A percentile compares a stretch with the other conserved stretches of the same genome.
Evolutionary conservation across 2,797 vertebrate genomes (phyloP).

Genomic region (Hirundo rustica): DNA sequence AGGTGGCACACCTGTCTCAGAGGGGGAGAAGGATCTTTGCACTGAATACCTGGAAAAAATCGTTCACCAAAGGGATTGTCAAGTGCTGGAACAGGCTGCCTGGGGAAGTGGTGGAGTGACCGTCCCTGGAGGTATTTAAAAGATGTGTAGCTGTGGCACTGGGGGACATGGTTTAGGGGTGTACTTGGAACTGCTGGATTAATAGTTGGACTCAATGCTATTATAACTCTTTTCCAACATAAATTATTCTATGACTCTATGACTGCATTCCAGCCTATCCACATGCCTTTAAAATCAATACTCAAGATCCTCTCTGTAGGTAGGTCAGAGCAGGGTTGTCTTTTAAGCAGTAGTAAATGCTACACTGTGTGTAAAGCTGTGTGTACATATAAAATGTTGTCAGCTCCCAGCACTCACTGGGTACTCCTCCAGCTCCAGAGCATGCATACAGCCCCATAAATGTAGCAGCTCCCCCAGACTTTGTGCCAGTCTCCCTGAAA

Average conservation of each 20-base stretch:
- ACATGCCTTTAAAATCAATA: neutral
- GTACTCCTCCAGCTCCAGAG: neutral
- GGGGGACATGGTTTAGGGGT: neutral
- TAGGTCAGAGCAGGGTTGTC: neutral
- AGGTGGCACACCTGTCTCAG: neutral
- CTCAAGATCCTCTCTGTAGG: neutral
- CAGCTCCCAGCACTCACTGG: neutral
- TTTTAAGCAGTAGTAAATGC: neutral
- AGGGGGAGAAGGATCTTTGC: neutral
- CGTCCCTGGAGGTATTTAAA: neutral
- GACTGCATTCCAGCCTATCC: neutral
- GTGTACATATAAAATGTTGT: neutral
- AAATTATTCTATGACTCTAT: neutral
- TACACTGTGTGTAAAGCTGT: neutral
- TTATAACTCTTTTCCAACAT: neutral
- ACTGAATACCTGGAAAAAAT: neutral
- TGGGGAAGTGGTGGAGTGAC: neutral
- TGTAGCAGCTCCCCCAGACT: neutral
- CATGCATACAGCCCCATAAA: neutral
- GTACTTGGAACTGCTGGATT: neutral
- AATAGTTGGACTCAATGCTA: neutral
- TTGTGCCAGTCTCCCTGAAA: neutral
- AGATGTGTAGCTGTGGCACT: neutral
- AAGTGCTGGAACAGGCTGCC: neutral
- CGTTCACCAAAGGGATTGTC: neutral